Conservation (phyloP, 2,888 invertebrate species). For the Ectobius pallidus region DNA sequence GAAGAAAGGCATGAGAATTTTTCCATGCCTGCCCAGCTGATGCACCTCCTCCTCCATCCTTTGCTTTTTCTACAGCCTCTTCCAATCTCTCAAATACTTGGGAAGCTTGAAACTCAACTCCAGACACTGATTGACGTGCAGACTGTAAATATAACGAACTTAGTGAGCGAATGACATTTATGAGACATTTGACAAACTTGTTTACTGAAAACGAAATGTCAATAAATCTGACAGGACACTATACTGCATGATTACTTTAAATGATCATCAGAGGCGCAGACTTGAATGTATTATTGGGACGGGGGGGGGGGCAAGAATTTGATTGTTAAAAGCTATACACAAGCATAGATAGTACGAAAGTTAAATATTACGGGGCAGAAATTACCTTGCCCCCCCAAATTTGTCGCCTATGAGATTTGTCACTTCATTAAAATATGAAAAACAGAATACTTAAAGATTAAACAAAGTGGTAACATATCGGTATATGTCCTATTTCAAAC, state of each 20-base stretch:
- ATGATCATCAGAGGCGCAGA: too few species aligned
- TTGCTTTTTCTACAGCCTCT: conserved; percentile 62
- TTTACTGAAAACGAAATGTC: not conserved
- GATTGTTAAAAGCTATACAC: too few species aligned
- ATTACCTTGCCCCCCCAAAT: too few species aligned
- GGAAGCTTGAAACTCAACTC: conserved; percentile 72
- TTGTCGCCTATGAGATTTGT: not conserved
- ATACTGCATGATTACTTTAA: not conserved
- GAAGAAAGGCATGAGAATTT: conserved; percentile 43
- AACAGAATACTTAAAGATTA: not conserved
- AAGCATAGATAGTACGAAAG: too few species aligned
- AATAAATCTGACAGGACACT: not conserved
- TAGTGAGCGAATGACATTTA: not conserved
- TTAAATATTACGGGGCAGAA: too few species aligned
- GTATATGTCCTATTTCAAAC: too few species aligned
- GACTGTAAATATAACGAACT: not conserved
- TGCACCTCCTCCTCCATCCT: conserved; percentile 46
- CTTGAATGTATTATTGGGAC: too few species aligned
- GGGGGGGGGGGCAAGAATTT: too few species aligned
- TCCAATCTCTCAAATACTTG: conserved; percentile 74
- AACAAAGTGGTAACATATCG: too few species aligned
- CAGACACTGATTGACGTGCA: conserved; percentile 42
- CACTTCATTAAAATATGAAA: not conserved
- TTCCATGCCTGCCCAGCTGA: conserved; percentile 42
- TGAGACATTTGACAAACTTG: not conserved